Base-by-base conservation (phyloP, 1,140 invertebrate species). In the Hyles euphorbiae region DNA sequence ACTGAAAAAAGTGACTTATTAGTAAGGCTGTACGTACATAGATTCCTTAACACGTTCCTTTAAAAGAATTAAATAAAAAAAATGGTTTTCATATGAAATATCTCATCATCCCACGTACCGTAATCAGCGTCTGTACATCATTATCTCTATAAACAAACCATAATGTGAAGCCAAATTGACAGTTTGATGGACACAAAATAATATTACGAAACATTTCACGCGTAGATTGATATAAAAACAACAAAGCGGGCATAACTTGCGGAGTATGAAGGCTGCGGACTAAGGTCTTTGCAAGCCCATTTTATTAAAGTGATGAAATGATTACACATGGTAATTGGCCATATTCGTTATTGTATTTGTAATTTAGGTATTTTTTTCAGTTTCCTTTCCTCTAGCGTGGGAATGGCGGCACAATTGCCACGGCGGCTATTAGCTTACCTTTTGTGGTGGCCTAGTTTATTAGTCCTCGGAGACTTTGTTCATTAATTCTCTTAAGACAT, bases 261-360 rank as follows among this genome's bases (percentile, higher is more conserved):
- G 8, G 34, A 34, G 3, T 54, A 34, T n/a, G 60, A 63, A 67
- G 65, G 61, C 56, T 52, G 34, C 34, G n/a, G 52, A 52, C 56
- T 58, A 55, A 65, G 63, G 63, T 56, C 63, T 55, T 56, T 46
- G 51, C 51, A 34, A 43, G n/a, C 56, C 52, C 60, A 58, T 65
- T 65, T 63, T 56, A 63, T 63, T 60, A 61, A 67, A 63, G 40
- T 68, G 66, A 61, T 57, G 56, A 65, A 65, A 65, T 65, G 54
- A 65, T 64, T 65, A 60, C 54, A 58, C 58, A 58, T 56, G 52
- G 59, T 65, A 65, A 65, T 61, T 61, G 63, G 36, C 53, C 49
- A 53, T 65, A 54, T 60, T 56, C 52, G 48, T 50, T 64, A 64
- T 64, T 65, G 49, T 61, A 56, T 55, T 61, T 55, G 46, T 55